A percentile compares a stretch with the other conserved stretches of the same genome.
Evolutionary conservation across 2,797 vertebrate genomes (phyloP).

Genomic region (Psittacula echo): DNA sequence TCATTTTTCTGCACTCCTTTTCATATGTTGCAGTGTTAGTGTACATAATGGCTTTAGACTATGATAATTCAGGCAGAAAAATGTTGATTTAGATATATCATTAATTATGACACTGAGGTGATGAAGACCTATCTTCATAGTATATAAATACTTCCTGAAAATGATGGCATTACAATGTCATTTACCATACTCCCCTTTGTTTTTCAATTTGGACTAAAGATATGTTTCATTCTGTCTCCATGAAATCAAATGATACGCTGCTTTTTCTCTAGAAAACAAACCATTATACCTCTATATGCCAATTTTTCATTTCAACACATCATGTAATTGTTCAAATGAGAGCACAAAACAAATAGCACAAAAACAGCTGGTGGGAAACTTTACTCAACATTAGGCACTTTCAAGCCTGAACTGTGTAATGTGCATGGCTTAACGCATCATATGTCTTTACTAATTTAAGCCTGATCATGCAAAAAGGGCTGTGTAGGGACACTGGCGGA

Average conservation of each 20-base stretch:
- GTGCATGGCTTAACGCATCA: constrained; percentile 36
- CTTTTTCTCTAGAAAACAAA: constrained; percentile 21
- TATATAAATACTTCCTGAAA: not conserved
- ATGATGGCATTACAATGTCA: not conserved
- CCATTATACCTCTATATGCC: not conserved
- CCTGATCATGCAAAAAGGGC: constrained; percentile 39
- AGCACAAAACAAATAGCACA: not conserved
- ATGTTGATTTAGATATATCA: not conserved
- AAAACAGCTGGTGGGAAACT: constrained; percentile 55
- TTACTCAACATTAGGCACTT: constrained; percentile 43
- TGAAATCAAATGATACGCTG: constrained; percentile 1
- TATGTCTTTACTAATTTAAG: constrained; percentile 55
- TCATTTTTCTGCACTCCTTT: not conserved
- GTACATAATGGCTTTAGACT: not conserved
- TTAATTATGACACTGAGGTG: not conserved
- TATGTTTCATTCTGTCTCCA: not conserved
- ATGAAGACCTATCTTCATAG: not conserved
- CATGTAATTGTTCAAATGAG: constrained; percentile 39
- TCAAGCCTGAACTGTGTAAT: constrained; percentile 10
- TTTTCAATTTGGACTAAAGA: not conserved
- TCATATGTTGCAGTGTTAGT: not conserved
- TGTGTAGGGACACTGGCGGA: not conserved
- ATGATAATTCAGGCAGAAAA: not conserved
- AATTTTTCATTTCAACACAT: constrained; percentile 42
- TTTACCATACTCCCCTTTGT: not conserved